These are phyloP conservation scores for Paramacrobiotus metropolitanus DNA, from an alignment of 1,140 invertebrate genomes.

Conservation along the genomic window DNA sequence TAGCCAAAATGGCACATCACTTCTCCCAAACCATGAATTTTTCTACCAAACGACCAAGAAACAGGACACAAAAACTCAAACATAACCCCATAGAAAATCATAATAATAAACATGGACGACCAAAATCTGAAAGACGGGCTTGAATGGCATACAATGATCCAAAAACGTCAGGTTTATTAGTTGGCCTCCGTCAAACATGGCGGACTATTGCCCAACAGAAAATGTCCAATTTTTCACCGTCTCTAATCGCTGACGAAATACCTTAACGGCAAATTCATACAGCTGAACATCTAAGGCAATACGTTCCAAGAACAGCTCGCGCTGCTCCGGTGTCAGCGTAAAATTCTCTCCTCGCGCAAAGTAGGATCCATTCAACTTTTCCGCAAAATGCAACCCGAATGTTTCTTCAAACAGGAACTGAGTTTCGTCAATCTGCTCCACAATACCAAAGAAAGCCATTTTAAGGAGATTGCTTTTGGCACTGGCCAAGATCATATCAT, in stretches of 20 bases:
- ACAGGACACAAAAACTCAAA: too few relatives aligned
- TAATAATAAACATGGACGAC: too few relatives aligned
- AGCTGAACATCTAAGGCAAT: constrained; percentile 57
- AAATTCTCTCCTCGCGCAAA: constrained; percentile 42
- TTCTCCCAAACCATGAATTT: too few relatives aligned
- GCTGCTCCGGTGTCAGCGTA: constrained; percentile 19
- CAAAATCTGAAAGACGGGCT: too few relatives aligned
- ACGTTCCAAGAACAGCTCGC: constrained; percentile 15
- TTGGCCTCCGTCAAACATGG: too few relatives aligned
- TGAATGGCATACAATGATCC: too few relatives aligned
- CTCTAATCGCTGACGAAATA: constrained; percentile 58
- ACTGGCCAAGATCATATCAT: constrained; percentile 61
- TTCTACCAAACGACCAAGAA: too few relatives aligned
- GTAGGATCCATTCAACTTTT: constrained; percentile 20
- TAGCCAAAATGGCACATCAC: too few relatives aligned
- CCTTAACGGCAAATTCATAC: constrained; percentile 69
- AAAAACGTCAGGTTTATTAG: too few relatives aligned
- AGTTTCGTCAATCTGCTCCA: constrained; percentile 70
- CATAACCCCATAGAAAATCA: too few relatives aligned
- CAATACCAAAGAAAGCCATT: constrained; percentile 90
- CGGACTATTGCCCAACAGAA: too few relatives aligned
- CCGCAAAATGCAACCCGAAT: constrained; percentile 43
- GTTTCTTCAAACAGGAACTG: constrained; percentile 92
- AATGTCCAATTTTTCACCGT: too few relatives aligned
- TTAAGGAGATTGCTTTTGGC: constrained; percentile 78